phyloP scores from a whole-genome alignment of 1,140 invertebrate genomes.

The Delia radicum region DNA sequence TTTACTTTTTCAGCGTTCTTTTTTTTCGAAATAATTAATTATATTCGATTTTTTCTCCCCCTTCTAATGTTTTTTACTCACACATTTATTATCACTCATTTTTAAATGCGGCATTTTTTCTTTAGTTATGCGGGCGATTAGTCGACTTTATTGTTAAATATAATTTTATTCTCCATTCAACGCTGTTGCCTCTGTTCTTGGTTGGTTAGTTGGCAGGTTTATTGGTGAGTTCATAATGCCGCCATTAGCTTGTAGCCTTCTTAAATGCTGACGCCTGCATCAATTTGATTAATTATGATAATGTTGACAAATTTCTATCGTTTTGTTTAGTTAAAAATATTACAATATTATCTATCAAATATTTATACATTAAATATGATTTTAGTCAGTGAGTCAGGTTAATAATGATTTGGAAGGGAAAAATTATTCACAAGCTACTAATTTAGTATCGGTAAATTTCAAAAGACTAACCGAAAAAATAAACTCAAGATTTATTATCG shows the following conservation, averaged over 20 bases:
- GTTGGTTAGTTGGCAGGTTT: no score
- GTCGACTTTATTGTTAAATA: background rate
- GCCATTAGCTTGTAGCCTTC: background rate
- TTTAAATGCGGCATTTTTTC: slow-evolving; percentile 9
- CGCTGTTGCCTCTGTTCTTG: background rate
- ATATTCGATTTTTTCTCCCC: background rate
- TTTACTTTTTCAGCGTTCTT: no score
- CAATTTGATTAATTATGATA: slow-evolving; percentile 23
- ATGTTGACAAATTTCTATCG: slow-evolving; percentile 23
- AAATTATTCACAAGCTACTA: no score
- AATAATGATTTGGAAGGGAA: background rate
- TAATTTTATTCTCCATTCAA: background rate
- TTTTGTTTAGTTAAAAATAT: slow-evolving; percentile 18
- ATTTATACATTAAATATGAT: background rate
- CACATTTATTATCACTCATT: background rate
- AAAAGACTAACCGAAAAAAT: no score
- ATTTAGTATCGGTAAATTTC: no score
- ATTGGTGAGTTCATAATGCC: no score
- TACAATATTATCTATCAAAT: slow-evolving; percentile 3
- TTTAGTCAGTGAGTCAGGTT: background rate
- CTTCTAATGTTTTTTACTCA: background rate
- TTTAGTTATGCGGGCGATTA: slow-evolving; percentile 16
- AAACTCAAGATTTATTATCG: no score
- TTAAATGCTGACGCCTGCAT: background rate
- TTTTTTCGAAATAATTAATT: background rate